Percentiles rank a stretch among this genome's conserved stretches.
Evolutionary conservation across 2,113 vertebrate genomes (phyloP).

Genomic region (Recurvirostra avosetta): DNA sequence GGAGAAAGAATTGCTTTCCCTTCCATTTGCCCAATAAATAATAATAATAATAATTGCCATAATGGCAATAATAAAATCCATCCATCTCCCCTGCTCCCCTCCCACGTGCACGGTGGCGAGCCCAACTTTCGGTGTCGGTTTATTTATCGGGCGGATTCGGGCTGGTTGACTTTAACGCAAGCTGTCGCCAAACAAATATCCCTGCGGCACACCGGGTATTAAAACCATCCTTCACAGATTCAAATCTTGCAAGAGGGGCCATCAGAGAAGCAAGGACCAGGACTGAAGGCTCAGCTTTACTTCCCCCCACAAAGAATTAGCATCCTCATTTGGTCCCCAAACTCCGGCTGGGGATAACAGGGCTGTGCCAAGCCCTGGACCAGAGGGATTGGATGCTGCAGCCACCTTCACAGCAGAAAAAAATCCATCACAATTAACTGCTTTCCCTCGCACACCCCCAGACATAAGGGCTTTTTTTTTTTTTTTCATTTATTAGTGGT

Average conservation of each 20-base stretch:
- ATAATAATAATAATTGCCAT: conserved; percentile 30
- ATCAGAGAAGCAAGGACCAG: not conserved
- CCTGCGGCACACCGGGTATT: conserved; percentile 47
- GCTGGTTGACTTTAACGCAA: conserved; percentile 57
- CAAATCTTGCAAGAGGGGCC: conserved; percentile 46
- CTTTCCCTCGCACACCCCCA: not conserved
- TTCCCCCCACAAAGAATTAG: not conserved
- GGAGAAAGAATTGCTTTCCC: not conserved
- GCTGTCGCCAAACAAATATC: conserved; percentile 68
- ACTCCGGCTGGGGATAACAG: not conserved
- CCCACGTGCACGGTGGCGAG: not conserved
- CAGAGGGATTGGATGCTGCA: not conserved
- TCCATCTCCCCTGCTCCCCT: not conserved
- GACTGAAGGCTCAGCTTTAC: not conserved
- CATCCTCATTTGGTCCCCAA: not conserved
- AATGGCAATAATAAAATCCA: conserved; percentile 61
- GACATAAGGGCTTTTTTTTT: not conserved
- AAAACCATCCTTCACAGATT: conserved; percentile 71
- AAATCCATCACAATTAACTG: conserved; percentile 48
- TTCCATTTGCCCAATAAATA: conserved; percentile 52
- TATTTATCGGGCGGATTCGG: conserved; percentile 49
- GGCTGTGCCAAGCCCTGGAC: not conserved
- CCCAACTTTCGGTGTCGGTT: conserved; percentile 9
- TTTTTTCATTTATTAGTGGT: conserved; percentile 12
- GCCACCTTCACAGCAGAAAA: not conserved